Evolutionary conservation across 2,113 vertebrate species (phyloP), one percentile per base, ranked within the genome.

Genomic region (Herpetotheres cachinnans): DNA sequence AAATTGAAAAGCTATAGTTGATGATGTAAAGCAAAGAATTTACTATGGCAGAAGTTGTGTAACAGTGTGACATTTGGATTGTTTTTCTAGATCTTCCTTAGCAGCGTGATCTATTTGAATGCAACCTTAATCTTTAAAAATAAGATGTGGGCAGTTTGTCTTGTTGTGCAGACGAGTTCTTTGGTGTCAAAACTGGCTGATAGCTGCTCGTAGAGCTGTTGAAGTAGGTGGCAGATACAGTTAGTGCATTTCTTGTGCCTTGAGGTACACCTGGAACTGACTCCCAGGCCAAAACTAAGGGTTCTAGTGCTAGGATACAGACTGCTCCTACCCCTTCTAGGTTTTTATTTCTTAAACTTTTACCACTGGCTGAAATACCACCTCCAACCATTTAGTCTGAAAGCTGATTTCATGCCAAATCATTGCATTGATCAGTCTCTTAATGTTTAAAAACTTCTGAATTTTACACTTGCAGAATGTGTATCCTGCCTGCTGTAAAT

Each of bases 171-270:
- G 30, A 14, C 13, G 29, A 4, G 18, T 52, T 17, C 44, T 73
- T 56, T 58, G 50, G 21, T 52, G 74, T 95, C 18, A 82, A 0
- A 88, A 72, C 10, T 52, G 66, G 4, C 42, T 54, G 46, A 29
- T 61, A 86, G 15, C 22, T 36, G 0, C 25, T 69, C 8, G 24
- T 1, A 36, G 59, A 82, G 38, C 38, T 6, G 1, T 11, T 58
- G 36, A 12, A 73, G 42, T 58, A 66, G 69, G 17, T 18, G 36
- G 5, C 25, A 49, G 40, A 6, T 76, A 1, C 0, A 0, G 27
- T 40, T 25, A 17, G 11, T 56, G 46, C 3, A 3, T 40, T 66
- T 81, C 36, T 69, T 66, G 69, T 50, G 69, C 38, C 24, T 71
- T 44, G 69, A 47, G 65, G 7, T 77, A 16, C 16, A 36, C 30